These are phyloP conservation scores for Moxostoma hubbsi DNA, from an alignment of 2,797 vertebrate genomes.

Conservation along the genomic window DNA sequence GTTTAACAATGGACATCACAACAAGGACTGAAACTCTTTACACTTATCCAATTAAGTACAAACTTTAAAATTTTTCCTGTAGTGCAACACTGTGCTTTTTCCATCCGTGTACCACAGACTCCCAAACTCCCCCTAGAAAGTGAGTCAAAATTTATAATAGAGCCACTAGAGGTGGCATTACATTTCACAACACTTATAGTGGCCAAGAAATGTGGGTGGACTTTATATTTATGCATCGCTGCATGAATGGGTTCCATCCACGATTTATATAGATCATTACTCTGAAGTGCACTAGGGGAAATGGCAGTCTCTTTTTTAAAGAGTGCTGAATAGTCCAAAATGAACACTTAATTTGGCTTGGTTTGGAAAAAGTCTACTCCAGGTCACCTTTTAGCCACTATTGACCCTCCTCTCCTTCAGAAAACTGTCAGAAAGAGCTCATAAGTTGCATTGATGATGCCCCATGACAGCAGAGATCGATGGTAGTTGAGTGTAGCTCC, in stretches of 20 bases:
- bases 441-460: conserved; percentile 98
- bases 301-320: conserved; percentile 41
- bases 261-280: not conserved
- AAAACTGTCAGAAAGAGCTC: conserved; percentile 92
- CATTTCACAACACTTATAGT: conserved; percentile 13
- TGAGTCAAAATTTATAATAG: not conserved
- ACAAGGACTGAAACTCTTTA: not conserved
- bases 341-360: not conserved
- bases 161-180: not conserved
- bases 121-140: not conserved
- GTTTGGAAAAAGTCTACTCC: not conserved
- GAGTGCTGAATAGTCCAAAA: no score
- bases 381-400: no score
- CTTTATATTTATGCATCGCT: conserved; percentile 17
- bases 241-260: not conserved
- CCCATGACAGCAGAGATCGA: conserved; percentile 94
- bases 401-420: conserved; percentile 59
- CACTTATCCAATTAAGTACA: not conserved
- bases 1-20: not conserved
- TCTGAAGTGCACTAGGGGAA: not conserved
- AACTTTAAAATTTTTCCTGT: not conserved
- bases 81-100: conserved; percentile 24
- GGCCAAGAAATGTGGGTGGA: not conserved
- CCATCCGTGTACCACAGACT: not conserved
- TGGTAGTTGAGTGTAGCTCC: conserved; percentile 97